These are phyloP conservation scores for Monopterus albus DNA, from an alignment of 2,113 vertebrate genomes.

Conservation along the genomic window DNA sequence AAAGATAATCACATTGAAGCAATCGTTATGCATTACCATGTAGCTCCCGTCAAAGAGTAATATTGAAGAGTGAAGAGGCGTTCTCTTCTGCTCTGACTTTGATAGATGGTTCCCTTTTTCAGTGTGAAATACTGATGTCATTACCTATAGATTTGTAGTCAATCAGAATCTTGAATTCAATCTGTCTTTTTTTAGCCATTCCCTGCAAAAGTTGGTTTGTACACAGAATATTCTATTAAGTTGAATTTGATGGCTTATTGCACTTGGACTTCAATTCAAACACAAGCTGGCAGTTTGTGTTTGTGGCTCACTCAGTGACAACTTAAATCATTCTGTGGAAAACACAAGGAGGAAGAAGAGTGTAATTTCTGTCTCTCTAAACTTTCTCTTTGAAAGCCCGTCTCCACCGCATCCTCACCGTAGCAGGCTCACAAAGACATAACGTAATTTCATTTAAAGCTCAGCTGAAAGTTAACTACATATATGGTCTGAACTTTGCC, in stretches of 20 bases:
- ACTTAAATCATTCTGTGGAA: background rate
- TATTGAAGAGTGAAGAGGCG: conserved; percentile 64
- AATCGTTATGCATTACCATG: conserved; percentile 68
- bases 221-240: conserved; percentile 51
- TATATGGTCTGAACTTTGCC: conserved; percentile 25
- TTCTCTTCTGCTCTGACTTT: conserved; percentile 68
- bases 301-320: background rate
- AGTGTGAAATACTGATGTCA: conserved; percentile 62
- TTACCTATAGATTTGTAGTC: conserved; percentile 66
- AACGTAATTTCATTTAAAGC: conserved; percentile 52
- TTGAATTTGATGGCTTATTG: conserved; percentile 53
- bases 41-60: conserved; percentile 65
- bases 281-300: conserved; percentile 46
- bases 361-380: conserved; percentile 45
- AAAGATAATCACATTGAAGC: conserved; percentile 61
- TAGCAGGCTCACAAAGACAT: conserved; percentile 56
- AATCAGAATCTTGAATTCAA: conserved; percentile 57
- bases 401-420: conserved; percentile 1
- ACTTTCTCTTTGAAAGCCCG: conserved; percentile 30
- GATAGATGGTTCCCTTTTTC: conserved; percentile 66
- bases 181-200: conserved; percentile 24
- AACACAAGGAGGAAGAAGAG: conserved; percentile 29
- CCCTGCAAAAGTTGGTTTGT: conserved; percentile 42
- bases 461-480: conserved; percentile 55
- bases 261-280: conserved; percentile 37